Evolutionary conservation across 2,797 vertebrate species (phyloP).

Genomic region (Danio kyathit): DNA sequence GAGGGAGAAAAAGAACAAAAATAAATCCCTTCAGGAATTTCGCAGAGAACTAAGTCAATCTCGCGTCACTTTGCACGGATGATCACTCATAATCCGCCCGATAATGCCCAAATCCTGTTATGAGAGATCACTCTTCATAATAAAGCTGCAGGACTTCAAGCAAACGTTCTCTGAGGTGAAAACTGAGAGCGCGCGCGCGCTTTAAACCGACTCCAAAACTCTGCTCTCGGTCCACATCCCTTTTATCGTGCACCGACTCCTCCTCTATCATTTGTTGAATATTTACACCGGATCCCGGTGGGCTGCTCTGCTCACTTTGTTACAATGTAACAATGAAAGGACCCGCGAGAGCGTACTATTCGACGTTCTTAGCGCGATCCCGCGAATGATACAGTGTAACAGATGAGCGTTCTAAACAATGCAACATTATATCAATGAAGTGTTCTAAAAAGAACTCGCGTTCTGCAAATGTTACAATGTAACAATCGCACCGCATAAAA

Average conservation of each 20-base stretch:
- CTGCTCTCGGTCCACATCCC: constrained; percentile 57
- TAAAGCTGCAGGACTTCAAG: constrained; percentile 49
- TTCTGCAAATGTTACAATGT: background rate
- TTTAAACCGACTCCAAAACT: constrained; percentile 41
- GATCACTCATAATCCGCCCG: constrained; percentile 44
- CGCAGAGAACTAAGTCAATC: constrained; percentile 17
- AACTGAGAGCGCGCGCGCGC: constrained; percentile 44
- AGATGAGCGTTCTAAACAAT: background rate
- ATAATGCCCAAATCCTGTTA: constrained; percentile 29
- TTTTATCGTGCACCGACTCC: constrained; percentile 54
- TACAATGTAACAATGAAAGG: background rate
- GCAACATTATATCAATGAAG: background rate
- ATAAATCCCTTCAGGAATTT: constrained; percentile 2
- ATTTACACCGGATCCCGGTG: constrained; percentile 37
- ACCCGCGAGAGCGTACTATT: background rate
- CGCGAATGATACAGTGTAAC: background rate
- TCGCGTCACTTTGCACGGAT: constrained; percentile 32
- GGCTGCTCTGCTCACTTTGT: constrained; percentile 23
- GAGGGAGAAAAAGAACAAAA: background rate
- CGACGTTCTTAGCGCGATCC: background rate
- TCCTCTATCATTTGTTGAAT: constrained; percentile 58
- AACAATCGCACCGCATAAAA: background rate
- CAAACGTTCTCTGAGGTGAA: constrained; percentile 34
- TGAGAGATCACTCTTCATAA: constrained; percentile 51
- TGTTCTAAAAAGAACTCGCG: constrained; percentile 1